Evolutionary conservation across 2,113 vertebrate species (phyloP), one percentile per base, ranked within the genome.

Genomic region (Saguinus midas): DNA sequence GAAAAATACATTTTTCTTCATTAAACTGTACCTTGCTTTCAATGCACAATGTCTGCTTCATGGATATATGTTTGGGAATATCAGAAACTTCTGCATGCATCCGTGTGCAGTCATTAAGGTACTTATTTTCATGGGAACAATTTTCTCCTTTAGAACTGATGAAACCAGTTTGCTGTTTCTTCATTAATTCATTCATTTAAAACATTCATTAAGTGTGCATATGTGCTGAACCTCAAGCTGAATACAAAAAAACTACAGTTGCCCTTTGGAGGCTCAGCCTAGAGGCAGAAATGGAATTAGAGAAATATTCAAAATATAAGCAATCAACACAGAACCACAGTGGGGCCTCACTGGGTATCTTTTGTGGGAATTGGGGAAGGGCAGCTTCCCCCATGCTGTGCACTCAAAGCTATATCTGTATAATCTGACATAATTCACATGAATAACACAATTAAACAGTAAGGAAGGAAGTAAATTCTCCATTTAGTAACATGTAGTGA

Each of bases 371-470:
- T 4, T 21, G 37, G 48, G 29, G 20, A 43, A 75, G 20, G 23
- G 6, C 68, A 70, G 35, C 70, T 21, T 11, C 20, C 37, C 16
- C 2, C 32, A 0, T 5, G 1, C 16, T 13, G 9, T 6, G 13
- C 1, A 2, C 58, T 8, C 35, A 32, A n/a, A 10, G 3, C 23
- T 16, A 4, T 0, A 27, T 40, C 40, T 70, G 58, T 29, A 72
- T 12, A 12, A n/a, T 43, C 43, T 73, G 35, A 50, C 48, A 37
- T 3, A 43, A 9, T 45, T 40, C 25, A 27, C 5, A 21, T n/a
- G 35, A 40, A 27, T 21, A 12, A 2, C 27, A 43, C 5, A 58
- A 55, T 9, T 43, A 11, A 78, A 48, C 6, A 45, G 35, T 8
- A 13, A 14, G 18, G 21, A 70, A 37, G 27, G 12, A 55, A 23